Evolutionary conservation across 2,797 vertebrate genomes (phyloP).

Genomic region (Poecilia picta): DNA sequence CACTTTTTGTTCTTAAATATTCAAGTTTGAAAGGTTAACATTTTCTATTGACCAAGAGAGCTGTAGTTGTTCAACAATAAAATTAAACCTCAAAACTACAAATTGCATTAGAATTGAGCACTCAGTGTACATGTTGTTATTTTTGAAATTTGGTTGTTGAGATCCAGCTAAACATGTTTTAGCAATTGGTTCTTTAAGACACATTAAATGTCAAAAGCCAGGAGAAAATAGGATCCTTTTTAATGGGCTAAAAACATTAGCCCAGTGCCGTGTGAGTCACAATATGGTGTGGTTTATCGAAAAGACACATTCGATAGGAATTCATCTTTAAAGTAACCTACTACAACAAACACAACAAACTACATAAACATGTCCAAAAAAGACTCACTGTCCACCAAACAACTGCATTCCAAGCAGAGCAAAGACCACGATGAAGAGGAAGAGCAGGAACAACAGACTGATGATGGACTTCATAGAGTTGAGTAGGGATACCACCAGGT

Average conservation of each 20-base stretch:
- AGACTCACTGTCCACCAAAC: conserved; percentile 94
- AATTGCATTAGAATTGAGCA: too few species aligned
- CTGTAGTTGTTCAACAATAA: neutral
- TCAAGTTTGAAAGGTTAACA: neutral
- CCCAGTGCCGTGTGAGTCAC: neutral
- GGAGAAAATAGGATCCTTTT: neutral
- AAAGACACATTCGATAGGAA: neutral
- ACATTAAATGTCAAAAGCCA: neutral
- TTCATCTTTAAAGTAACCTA: neutral
- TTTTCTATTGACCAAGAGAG: neutral
- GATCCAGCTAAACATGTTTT: neutral
- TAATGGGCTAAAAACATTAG: neutral
- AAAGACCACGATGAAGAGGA: conserved; percentile 98
- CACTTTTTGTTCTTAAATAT: too few species aligned
- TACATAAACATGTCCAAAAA: neutral
- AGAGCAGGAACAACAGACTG: conserved; percentile 95
- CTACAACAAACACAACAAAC: neutral
- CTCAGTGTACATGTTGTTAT: neutral
- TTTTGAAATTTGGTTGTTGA: neutral
- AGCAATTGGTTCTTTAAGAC: neutral
- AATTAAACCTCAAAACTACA: too few species aligned
- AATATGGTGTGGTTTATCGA: neutral
- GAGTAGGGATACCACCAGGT: conserved; percentile 94
- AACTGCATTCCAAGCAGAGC: conserved; percentile 98
- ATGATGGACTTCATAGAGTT: conserved; percentile 99